Evolutionary conservation across 2,797 vertebrate genomes (phyloP), one percentile per base, ranked within the genome.

Genomic region (Meriones psammophilus): DNA sequence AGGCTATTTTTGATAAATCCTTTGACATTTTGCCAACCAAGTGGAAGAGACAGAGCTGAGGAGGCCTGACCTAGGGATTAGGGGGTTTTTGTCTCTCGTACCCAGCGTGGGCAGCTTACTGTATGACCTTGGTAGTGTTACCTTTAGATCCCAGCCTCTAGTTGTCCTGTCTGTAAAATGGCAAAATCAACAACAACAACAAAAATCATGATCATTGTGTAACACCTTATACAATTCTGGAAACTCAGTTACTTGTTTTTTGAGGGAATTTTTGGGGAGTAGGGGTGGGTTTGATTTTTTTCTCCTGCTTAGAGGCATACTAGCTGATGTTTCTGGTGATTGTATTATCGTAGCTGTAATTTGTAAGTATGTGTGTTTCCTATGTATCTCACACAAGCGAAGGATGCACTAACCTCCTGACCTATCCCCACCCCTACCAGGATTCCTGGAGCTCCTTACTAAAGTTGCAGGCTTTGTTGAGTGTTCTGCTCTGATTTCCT

Each of bases 1-100:
- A 95, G 96, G 97, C 97, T 98, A 96, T 98, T 98, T 98, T 98
- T 97, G 96, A 97, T 97, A 98, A 97, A 97, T 98, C 97, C 97
- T 97, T 97, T 97, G 97, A 97, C 97, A 98, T 97, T 98, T 97
- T 96, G 94, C 97, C 96, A 93, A 71, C 87, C 91, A 94, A 97
- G 64, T 62, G 91, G 91, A 91, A 96, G 88, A 97, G 96, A 91
- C 1, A 79, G 86, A 96, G 74, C 94, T 87, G 94, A 96, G 87
- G 80, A 96, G 80, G 92, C 95, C 78, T 97, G 58, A 28, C 78
- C 69, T 64, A 60, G 96, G 92, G 97, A 97, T 96, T 95, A 95
- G 1, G 64, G 92, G 89, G 87, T 76, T 96, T 88, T 88, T 92
- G 94, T 92, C 96, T 95, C 85, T 76, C 20, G 36, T 95, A 81